Base-by-base conservation (phyloP, 2,113 vertebrate genomes). In the Notothenia rossii region DNA sequence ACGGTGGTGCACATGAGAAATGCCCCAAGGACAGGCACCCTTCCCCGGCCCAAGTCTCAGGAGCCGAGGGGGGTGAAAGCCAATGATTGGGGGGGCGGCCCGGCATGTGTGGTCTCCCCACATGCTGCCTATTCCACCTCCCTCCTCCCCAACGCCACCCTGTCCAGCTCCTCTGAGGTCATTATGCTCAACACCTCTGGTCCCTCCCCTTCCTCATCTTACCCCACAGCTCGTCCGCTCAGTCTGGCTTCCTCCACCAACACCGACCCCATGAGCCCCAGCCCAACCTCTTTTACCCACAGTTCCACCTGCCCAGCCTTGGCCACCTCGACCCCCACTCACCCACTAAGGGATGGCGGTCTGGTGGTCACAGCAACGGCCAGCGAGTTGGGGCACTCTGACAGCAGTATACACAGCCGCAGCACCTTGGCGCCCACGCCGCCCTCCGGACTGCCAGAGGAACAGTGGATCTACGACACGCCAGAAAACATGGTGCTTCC, bases 141-240 rank as follows among this genome's bases (percentile, higher is more conserved):
- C 20, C 43, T 97, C 88, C 97, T 98, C 87, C 97, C 98, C 63
- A 98, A 98, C 7, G 97, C 98, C 79, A 97, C 96, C 0, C 70
- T 98, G 11, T 96, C 96, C 0, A 94, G 94, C 62, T 97, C 97
- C 17, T 94, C 97, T 0, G 96, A 99, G 85, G 93, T 99, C 9
- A 95, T 99, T 0, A 64, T 91, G 70, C 96, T 99, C 74, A 96
- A 96, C 29, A 91, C 95, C 1, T 88, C 94, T 51, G 93, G 89
- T 43, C 78, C 93, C 92, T 91, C 85, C 9, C 79, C 85, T 75
- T 87, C 86, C 40, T 22, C 91, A 46, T 81, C 89, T 10, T 92
- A 95, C 80, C 69, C 90, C 33, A 45, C 84, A 10, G 66, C 75
- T 50, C 86, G 87, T 45, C 86, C 91, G 1, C 88, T 90, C 53